phyloP scores from a whole-genome alignment of 37 sponge, comb jelly and placozoan species.

The Crambe crambe region DNA sequence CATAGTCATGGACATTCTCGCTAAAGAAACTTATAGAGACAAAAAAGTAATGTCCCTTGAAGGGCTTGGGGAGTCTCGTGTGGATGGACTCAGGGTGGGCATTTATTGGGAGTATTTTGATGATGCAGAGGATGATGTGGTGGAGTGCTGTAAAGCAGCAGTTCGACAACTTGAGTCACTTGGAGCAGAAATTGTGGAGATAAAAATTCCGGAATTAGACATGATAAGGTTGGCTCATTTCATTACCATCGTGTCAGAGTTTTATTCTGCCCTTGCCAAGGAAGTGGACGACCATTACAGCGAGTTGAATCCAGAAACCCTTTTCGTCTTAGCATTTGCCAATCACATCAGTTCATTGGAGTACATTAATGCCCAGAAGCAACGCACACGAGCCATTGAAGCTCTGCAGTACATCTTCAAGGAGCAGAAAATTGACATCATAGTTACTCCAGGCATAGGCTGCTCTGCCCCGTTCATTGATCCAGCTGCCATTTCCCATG shows the following conservation, averaged over 20 bases:
- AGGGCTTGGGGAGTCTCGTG: constrained; percentile 24
- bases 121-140: constrained; percentile 53
- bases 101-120: constrained; percentile 60
- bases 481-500: constrained; percentile 31
- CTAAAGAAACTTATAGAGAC: constrained; percentile 21
- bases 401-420: constrained; percentile 47
- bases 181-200: constrained; percentile 62
- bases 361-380: constrained; percentile 73
- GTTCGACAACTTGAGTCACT: constrained; percentile 29
- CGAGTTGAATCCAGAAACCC: constrained; percentile 56
- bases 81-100: constrained; percentile 61
- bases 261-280: constrained; percentile 12
- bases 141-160: constrained; percentile 42
- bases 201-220: constrained; percentile 77
- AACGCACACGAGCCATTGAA: constrained; percentile 70
- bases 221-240: constrained; percentile 62
- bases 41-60: constrained; percentile 20
- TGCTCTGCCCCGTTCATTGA: constrained; percentile 47
- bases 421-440: constrained; percentile 48
- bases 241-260: constrained; percentile 56
- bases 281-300: constrained; percentile 56
- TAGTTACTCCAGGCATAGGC: constrained; percentile 69
- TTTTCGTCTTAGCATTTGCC: constrained; percentile 3
- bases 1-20: constrained; percentile 30
- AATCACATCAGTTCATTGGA: neutral